These are phyloP conservation scores for Pseudomyrmex flavicornis DNA, from an alignment of 1,140 invertebrate species.

Conservation along the genomic window DNA sequence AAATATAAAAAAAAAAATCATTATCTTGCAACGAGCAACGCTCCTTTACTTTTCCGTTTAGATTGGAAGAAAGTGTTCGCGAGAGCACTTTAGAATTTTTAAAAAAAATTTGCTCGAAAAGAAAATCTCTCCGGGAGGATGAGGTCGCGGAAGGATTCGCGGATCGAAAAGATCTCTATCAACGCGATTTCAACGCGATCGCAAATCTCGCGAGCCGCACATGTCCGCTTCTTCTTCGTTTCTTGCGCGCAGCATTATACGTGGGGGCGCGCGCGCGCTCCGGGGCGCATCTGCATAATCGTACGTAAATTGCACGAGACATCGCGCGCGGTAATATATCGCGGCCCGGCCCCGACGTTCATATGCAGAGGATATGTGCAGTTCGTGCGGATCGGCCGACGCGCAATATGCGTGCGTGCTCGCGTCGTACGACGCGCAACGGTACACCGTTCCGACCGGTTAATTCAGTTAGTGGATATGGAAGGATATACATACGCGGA, in stretches of 20 bases:
- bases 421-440: conserved; percentile 49
- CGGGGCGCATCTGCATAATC: conserved; percentile 71
- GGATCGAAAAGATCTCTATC: conserved; percentile 6
- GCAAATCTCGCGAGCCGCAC: not conserved
- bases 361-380: conserved; percentile 68
- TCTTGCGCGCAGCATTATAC: conserved; percentile 21
- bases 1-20: not conserved
- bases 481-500: conserved; percentile 44
- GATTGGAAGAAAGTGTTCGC: not conserved
- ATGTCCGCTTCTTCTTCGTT: not conserved
- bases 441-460: conserved; percentile 68
- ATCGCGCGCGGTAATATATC: conserved; percentile 72
- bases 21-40: too few relatives aligned
- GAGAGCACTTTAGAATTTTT: too few relatives aligned
- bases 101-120: too few relatives aligned
- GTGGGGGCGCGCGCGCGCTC: conserved; percentile 52
- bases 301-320: conserved; percentile 74
- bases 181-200: too few relatives aligned
- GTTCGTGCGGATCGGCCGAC: conserved; percentile 44
- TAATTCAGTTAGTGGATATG: conserved; percentile 73
- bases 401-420: conserved; percentile 50
- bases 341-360: conserved; percentile 55
- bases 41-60: not conserved
- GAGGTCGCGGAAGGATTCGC: too few relatives aligned
- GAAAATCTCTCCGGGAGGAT: too few relatives aligned